Evolutionary conservation across 2,113 vertebrate species (phyloP), one percentile per base, ranked within the genome.

Genomic region (Cryptotis parvus): DNA sequence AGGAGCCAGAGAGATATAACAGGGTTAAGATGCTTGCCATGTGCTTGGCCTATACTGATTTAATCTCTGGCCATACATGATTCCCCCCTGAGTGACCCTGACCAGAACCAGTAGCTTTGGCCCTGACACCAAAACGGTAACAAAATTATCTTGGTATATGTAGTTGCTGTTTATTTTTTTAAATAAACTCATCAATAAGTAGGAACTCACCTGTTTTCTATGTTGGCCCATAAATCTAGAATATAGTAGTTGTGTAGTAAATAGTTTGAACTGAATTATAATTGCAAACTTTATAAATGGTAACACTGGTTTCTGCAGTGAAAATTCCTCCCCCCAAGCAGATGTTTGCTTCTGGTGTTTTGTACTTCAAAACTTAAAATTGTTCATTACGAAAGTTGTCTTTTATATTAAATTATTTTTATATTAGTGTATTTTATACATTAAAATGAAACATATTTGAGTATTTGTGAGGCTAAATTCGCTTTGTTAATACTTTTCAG

Each of bases 381-480:
- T 1, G 14, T 65, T 91, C 83, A 29, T 27, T 85, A 1, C 4
- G 45, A 35, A 22, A 63, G 3, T 69, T 33, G 37, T 66, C 3
- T 84, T 82, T 72, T 91, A 79, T 74, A 73, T 29, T 94, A 61
- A 45, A 27, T 66, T 31, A 8, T 83, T 88, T 94, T 78, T n/a
- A 91, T 26, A 70, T 41, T 45, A 79, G 16, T 55, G 2, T 65
- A 24, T 79, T 6, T 68, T 22, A 87, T 61, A 20, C 15, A 80
- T 49, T 29, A 1, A 66, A 89, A 80, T 90, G 4, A 14, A 66
- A 73, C 79, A 27, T 37, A 29, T 90, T 84, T 66, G 29, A 76
- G n/a, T 91, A 68, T 68, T 58, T 18, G 55, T 58, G 33, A 78
- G 15, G 70, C 58, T 70, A 6, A 27, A 43, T 15, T 85, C 76